These are phyloP conservation scores for Diplodus sargus DNA, from an alignment of 2,797 vertebrate genomes.

Conservation along the genomic window DNA sequence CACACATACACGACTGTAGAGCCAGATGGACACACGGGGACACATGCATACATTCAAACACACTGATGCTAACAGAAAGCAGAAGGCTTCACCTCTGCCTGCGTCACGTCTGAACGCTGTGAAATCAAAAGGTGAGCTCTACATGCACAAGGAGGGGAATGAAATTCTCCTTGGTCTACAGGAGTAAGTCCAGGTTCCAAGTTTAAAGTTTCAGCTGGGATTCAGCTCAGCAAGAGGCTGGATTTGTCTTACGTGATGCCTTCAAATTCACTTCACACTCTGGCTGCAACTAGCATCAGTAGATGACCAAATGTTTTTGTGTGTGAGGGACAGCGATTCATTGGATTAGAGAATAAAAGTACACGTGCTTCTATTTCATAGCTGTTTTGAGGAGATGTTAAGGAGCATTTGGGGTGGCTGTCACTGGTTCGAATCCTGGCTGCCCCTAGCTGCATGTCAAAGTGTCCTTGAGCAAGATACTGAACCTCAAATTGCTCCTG, in stretches of 20 bases:
- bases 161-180: too few species aligned
- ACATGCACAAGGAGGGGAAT: not conserved
- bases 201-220: not conserved
- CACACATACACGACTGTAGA: constrained; percentile 22
- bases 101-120: not conserved
- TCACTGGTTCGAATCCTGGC: too few species aligned
- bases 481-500: too few species aligned
- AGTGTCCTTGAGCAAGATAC: too few species aligned
- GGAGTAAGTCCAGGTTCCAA: not conserved
- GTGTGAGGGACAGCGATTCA: not conserved
- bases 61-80: constrained; percentile 27
- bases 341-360: not conserved
- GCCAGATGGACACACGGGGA: too few species aligned
- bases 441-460: too few species aligned
- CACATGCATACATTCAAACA: constrained; percentile 42
- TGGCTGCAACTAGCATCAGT: constrained; percentile 11
- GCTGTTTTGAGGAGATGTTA: not conserved
- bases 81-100: constrained; percentile 2
- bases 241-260: not conserved
- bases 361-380: not conserved
- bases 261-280: not conserved
- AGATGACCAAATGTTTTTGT: too few species aligned
- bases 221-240: constrained; percentile 13
- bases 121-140: not conserved
- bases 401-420: too few species aligned